Base-by-base conservation (phyloP, 2,797 vertebrate species). In the Sciurus vulgaris region DNA sequence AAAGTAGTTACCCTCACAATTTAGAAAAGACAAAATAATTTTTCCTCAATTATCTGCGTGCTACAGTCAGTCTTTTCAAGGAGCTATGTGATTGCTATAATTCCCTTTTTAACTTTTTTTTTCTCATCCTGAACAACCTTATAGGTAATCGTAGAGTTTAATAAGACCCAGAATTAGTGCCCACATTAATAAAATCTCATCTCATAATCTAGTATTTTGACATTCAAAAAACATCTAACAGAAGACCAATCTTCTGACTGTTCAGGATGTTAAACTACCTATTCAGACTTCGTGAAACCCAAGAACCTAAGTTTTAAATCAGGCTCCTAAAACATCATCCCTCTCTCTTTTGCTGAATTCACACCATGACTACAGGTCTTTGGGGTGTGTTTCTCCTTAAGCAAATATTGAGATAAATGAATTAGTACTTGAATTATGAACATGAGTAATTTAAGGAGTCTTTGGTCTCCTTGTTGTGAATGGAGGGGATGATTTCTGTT, bases 361-460 rank as follows among this genome's bases (percentile, higher is more conserved):
- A 22, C 2, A 59, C 61, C 49, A 51, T 24, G 38, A 18, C 18
- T 77, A 24, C 44, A 78, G 51, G 69, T 30, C 74, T 88, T 51
- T 41, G 47, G n/a, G 15, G 67, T 76, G 35, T n/a, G 51, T 93
- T 95, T 56, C 41, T 90, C 77, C 54, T 70, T 96, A 3, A 94
- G 84, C 78, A 86, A 95, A 79, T 69, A 44, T 56, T 13, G 47
- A 97, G 91, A 85, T 86, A 94, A 95, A 93, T 74, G 89, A 56
- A 89, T 47, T 4, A 13, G 18, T 77, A 67, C 38, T 93, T 89
- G 74, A 89, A 47, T 95, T 54, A 92, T 95, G 84, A 95, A 86
- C 78, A 97, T 96, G 94, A 92, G 97, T 97, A 26, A 97, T 97
- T 96, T 79, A 85, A 81, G 59, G 59, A 26, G 59, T 10, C 24